These are phyloP conservation scores for Hydrochoerus hydrochaeris DNA, from an alignment of 2,113 vertebrate species.

Conservation along the genomic window DNA sequence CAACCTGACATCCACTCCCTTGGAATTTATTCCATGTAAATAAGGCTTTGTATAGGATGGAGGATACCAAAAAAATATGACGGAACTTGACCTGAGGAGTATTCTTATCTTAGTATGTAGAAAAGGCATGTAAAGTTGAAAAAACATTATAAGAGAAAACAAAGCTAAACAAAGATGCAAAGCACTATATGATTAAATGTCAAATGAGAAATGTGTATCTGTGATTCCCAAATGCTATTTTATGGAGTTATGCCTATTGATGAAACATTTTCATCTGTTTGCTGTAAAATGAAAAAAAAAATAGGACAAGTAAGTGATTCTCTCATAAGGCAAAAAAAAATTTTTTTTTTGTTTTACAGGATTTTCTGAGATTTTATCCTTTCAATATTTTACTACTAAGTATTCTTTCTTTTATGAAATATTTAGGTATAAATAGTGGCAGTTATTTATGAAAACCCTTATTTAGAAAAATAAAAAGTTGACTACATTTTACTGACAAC, in stretches of 20 bases:
- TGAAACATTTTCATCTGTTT: conserved; percentile 53
- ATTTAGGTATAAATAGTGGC: neutral
- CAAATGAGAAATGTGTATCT: neutral
- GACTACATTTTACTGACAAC: neutral
- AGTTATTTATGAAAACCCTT: neutral
- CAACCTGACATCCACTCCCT: neutral
- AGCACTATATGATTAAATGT: neutral
- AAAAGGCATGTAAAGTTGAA: neutral
- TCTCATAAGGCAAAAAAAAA: conserved; percentile 47
- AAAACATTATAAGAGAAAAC: neutral
- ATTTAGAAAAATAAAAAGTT: conserved; percentile 39
- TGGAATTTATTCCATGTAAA: neutral
- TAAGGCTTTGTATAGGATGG: neutral
- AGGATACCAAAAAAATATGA: neutral
- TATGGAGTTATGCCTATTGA: conserved; percentile 35
- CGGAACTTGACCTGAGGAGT: neutral
- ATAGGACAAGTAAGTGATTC: conserved; percentile 21
- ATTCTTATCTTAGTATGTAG: neutral
- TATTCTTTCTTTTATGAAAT: conserved; percentile 22
- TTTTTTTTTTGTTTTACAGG: conserved; percentile 9
- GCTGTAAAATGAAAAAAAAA: conserved; percentile 51
- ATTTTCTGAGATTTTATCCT: conserved; percentile 48
- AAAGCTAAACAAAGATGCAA: conserved; percentile 25
- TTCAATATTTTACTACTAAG: neutral
- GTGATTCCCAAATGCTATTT: conserved; percentile 50